Evolutionary conservation across 2,113 vertebrate genomes (phyloP), one percentile per base, ranked within the genome.

Genomic region (Onychostruthus taczanowskii): DNA sequence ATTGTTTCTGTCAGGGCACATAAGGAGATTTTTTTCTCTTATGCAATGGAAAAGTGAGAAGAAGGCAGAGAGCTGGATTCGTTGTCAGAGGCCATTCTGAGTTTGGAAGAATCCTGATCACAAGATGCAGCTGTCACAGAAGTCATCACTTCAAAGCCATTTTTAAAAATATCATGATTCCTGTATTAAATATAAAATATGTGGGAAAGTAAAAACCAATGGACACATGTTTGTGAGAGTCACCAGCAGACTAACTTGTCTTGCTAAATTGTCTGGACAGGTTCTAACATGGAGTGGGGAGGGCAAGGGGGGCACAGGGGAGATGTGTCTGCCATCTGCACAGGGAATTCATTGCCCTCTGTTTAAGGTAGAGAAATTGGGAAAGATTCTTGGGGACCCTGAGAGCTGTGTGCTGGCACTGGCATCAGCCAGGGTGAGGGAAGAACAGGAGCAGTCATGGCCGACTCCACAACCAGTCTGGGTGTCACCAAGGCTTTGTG

Each of bases 61-160:
- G 39, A 37, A 73, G 77, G 43, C 9, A 2, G 31, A 68, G 76
- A 37, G 12, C 33, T 76, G 41, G 35, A 13, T 16, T 84, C 49
- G 6, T 22, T 46, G 13, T 35, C 37, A 49, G 62, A 53, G 98
- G 94, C 84, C 97, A 97, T 7, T 97, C 96, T 95, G 43, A 94
- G 47, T 72, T 69, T 74, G 92, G 64, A 83, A 91, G 52, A 67
- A 33, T 31, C 3, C 19, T 67, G 62, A 41, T 69, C 22, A 46
- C 17, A 53, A 74, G n/a, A 35, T 43, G 13, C 31, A 55, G 58
- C 4, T 4, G 18, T 28, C 10, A 41, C 26, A 61, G 49, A 28
- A 67, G 6, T 43, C 58, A 63, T 31, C 10, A 30, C 7, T 78
- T 82, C 49, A 52, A 92, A 56, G 6, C 5, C 2, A 22, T 24